These are phyloP conservation scores for Palloptera scutellata DNA, from an alignment of 2,888 invertebrate species.

Conservation along the genomic window DNA sequence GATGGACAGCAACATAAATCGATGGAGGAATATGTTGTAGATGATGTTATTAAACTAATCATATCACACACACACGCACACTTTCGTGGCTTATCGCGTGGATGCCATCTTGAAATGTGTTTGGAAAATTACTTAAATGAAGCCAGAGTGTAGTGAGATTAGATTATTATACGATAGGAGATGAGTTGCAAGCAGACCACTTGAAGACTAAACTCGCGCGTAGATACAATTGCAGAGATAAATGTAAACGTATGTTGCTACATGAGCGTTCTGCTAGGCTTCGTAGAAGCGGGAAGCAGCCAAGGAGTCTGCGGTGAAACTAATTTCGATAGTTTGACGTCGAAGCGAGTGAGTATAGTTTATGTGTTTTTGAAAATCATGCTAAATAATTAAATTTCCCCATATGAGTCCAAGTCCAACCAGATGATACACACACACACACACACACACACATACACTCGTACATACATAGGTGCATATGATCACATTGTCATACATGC, in stretches of 20 bases:
- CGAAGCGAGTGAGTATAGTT: background rate
- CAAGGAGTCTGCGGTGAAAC: slow-evolving; percentile 25
- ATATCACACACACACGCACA: slow-evolving; percentile 16
- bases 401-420: background rate
- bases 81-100: slow-evolving; percentile 22
- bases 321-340: slow-evolving; percentile 21
- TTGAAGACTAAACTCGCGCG: slow-evolving; percentile 1
- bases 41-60: slow-evolving; percentile 39
- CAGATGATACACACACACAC: slow-evolving; percentile 14
- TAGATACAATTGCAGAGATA: slow-evolving; percentile 9
- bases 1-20: background rate
- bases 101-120: slow-evolving; percentile 33
- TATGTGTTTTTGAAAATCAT: slow-evolving; percentile 39
- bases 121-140: slow-evolving; percentile 25
- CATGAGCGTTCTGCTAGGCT: background rate
- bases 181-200: slow-evolving; percentile 2
- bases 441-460: slow-evolving; percentile 5
- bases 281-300: slow-evolving; percentile 13
- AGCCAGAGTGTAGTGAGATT: background rate
- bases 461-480: slow-evolving; percentile 1
- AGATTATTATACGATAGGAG: background rate
- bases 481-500: no score
- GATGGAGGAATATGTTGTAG: slow-evolving; percentile 20
- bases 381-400: slow-evolving; percentile 41
- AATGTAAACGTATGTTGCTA: background rate